phyloP scores from a whole-genome alignment of 92 coral and sea anemone genomes.

The Ricordea florida region DNA sequence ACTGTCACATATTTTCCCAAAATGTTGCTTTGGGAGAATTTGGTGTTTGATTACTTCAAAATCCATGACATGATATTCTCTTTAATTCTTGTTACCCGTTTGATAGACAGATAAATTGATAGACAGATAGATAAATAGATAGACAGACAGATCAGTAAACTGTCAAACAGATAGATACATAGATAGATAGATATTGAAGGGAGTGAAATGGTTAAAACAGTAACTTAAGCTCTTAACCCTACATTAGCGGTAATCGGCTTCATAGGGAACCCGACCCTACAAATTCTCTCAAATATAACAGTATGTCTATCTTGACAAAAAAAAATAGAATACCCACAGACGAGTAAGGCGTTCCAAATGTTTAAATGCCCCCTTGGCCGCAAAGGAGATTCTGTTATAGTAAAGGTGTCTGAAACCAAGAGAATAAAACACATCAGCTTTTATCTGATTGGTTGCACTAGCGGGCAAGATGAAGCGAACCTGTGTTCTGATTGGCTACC shows the following conservation, averaged over 20 bases:
- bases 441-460: no score
- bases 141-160: not conserved
- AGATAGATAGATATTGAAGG: not conserved
- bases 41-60: no score
- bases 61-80: no score
- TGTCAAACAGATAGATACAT: not conserved
- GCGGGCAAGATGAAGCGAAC: no score
- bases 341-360: conserved; percentile 43
- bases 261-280: no score
- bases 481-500: no score
- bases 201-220: not conserved
- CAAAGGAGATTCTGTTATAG: conserved; percentile 59
- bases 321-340: conserved; percentile 55
- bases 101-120: not conserved
- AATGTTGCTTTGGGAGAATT: no score
- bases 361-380: conserved; percentile 50
- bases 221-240: not conserved
- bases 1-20: no score
- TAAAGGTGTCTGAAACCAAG: conserved; percentile 53
- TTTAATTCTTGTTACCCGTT: no score
- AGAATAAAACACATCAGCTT: not conserved
- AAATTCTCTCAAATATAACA: no score
- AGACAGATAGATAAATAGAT: not conserved
- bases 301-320: no score
- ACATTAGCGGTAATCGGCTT: no score